A percentile compares a stretch with the other conserved stretches of the same genome.
phyloP scores from a whole-genome alignment of 1,140 invertebrate genomes.

The Arion vulgaris region DNA sequence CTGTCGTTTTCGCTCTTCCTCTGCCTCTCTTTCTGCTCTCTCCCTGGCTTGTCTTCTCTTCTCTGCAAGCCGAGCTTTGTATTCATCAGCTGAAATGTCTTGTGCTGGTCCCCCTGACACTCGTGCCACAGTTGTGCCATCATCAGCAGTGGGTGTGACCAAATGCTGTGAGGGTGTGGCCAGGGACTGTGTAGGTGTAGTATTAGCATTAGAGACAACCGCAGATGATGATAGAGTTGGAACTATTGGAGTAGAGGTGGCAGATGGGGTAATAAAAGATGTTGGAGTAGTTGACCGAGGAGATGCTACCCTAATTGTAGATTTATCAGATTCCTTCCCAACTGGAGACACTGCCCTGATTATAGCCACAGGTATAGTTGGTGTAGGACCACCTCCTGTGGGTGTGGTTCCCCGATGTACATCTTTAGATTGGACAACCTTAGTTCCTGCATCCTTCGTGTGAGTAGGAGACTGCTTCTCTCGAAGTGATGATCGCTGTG shows the following conservation, averaged over 20 bases:
- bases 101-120: not conserved
- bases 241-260: constrained; percentile 33
- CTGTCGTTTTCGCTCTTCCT: constrained; percentile 62
- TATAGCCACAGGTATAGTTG: not conserved
- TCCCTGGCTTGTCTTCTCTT: constrained; percentile 66
- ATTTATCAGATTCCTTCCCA: not conserved
- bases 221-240: constrained; percentile 17
- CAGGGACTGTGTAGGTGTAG: constrained; percentile 28
- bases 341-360: not conserved
- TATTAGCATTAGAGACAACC: not conserved
- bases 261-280: constrained; percentile 37
- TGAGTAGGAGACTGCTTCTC: constrained; percentile 38
- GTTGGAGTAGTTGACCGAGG: constrained; percentile 29
- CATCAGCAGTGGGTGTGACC: not conserved
- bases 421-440: not conserved
- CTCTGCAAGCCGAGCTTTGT: constrained; percentile 69
- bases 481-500: not conserved
- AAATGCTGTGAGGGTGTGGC: not conserved
- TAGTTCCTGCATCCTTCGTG: constrained; percentile 24
- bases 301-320: not conserved
- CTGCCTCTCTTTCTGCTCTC: constrained; percentile 68
- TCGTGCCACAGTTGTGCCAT: not conserved
- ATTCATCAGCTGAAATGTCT: constrained; percentile 60
- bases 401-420: constrained; percentile 2
- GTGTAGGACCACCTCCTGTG: not conserved